Conservation (phyloP, 2,113 vertebrate genomes). For the Neotragus moschatus region DNA sequence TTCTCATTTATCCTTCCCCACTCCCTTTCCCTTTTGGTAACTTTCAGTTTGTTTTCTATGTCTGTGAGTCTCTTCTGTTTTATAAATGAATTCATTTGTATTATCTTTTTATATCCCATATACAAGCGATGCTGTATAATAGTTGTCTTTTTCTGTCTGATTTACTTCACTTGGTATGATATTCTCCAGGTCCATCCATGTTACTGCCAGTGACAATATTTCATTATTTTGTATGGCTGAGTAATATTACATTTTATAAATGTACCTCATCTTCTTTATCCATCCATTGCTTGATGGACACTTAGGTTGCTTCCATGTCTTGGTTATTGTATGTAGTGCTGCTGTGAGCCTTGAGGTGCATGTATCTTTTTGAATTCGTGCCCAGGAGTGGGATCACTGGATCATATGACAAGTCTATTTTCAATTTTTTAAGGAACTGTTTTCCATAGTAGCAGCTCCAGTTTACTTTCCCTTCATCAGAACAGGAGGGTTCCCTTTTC, state of each 20-base stretch:
- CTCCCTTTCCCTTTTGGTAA: not conserved
- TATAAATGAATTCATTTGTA: not conserved
- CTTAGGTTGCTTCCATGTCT: not conserved
- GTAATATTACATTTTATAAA: not conserved
- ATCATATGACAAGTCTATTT: not conserved
- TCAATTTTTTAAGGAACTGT: not conserved
- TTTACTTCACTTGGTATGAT: not conserved
- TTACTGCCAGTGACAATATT: not conserved
- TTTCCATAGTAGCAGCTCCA: not conserved
- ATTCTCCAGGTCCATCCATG: not conserved
- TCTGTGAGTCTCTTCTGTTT: not conserved
- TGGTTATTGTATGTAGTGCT: not conserved
- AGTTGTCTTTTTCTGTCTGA: not conserved
- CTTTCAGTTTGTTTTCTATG: not conserved
- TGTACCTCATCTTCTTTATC: not conserved
- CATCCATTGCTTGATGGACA: not conserved
- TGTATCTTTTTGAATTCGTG: not conserved
- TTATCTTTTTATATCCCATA: not conserved
- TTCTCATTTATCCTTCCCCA: not conserved
- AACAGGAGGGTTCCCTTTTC: not conserved
- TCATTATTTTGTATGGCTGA: not conserved
- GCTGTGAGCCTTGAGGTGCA: not conserved
- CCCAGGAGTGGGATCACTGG: not conserved
- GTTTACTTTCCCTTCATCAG: not conserved
- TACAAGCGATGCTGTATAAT: not conserved